phyloP scores from a whole-genome alignment of 2,888 invertebrate species.

The Chloromyia formosa region DNA sequence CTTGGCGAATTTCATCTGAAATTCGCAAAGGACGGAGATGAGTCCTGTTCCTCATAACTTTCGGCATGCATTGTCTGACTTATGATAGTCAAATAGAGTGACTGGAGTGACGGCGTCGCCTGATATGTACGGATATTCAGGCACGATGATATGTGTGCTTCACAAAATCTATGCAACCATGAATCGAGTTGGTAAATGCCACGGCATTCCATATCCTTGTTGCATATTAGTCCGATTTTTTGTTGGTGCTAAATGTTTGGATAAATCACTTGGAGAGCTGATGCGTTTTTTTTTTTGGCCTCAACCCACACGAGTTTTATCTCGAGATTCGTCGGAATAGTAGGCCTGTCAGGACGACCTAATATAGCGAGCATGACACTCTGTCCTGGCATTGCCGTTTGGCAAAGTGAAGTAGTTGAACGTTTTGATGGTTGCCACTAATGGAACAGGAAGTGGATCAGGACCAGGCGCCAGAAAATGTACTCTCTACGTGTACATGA shows the following conservation, averaged over 20 bases:
- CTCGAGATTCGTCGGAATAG: slow-evolving; percentile 26
- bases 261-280: slow-evolving; percentile 30
- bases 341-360: slow-evolving; percentile 27
- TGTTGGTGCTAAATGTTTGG: slow-evolving; percentile 35
- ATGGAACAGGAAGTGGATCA: slow-evolving; percentile 37
- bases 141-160: slow-evolving; percentile 35
- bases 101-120: slow-evolving; percentile 25
- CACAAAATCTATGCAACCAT: slow-evolving; percentile 39
- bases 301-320: slow-evolving; percentile 6
- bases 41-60: slow-evolving; percentile 20
- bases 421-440: slow-evolving; percentile 41
- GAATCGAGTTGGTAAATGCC: slow-evolving; percentile 1
- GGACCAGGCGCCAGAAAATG: neutral
- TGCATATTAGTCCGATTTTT: slow-evolving; percentile 39
- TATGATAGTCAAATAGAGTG: slow-evolving; percentile 19
- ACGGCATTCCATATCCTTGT: neutral
- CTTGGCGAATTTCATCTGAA: slow-evolving; percentile 9
- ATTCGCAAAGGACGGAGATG: neutral
- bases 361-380: slow-evolving; percentile 6
- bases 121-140: slow-evolving; percentile 23
- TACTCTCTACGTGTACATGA: slow-evolving; percentile 9
- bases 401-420: slow-evolving; percentile 23
- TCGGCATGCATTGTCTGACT: slow-evolving; percentile 36
- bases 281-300: slow-evolving; percentile 30
- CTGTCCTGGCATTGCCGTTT: neutral